Conservation (phyloP, 2,113 vertebrate genomes). For the Podarcis raffonei region DNA sequence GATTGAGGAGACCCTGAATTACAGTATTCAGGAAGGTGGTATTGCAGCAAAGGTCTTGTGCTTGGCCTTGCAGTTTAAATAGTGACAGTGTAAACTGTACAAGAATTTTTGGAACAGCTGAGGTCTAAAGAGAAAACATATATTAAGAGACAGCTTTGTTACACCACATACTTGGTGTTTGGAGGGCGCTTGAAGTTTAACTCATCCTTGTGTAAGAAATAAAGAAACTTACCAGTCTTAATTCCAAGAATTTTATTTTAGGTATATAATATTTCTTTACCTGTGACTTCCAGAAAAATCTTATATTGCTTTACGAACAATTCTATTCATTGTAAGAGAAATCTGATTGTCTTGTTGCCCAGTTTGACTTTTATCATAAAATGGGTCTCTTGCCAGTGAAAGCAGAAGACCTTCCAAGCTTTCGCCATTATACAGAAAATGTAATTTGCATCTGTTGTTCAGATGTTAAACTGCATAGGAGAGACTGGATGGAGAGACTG, state of each 20-base stretch:
- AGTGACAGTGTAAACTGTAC: not conserved
- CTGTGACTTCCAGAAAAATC: not conserved
- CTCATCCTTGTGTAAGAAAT: not conserved
- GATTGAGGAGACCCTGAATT: not conserved
- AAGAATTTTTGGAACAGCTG: not conserved
- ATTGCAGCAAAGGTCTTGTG: not conserved
- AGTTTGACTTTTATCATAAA: not conserved
- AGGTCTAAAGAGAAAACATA: no score
- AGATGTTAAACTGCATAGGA: constrained; percentile 17
- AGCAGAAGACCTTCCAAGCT: constrained; percentile 25
- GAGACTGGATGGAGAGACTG: constrained; percentile 45
- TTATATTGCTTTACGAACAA: constrained; percentile 1
- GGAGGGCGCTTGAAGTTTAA: not conserved
- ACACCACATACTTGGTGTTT: not conserved
- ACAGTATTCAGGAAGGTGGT: not conserved
- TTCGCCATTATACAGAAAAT: constrained; percentile 18
- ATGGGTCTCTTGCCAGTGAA: constrained; percentile 16
- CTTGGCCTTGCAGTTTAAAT: not conserved
- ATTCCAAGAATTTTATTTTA: not conserved
- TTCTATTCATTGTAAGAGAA: not conserved
- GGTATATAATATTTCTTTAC: not conserved
- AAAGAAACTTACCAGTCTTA: not conserved
- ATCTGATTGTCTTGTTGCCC: not conserved
- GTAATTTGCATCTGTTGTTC: constrained; percentile 28
- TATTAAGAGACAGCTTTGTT: not conserved